Evolutionary conservation across 2,797 vertebrate genomes (phyloP), one percentile per base, ranked within the genome.

Genomic region (Columba guinea): DNA sequence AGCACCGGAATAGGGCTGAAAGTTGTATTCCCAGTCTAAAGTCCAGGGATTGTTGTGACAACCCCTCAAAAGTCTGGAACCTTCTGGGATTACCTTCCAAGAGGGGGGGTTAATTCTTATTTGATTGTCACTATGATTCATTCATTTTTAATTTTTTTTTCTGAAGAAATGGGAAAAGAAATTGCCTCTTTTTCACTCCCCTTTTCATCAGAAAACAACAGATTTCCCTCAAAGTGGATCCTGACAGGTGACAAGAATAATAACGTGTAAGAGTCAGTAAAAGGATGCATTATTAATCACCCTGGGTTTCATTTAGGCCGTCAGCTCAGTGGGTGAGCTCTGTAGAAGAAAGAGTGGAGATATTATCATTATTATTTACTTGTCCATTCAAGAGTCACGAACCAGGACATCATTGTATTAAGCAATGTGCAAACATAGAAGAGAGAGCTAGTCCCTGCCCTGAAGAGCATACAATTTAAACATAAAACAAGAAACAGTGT

Each of bases 191-290:
- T 85, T 90, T 58, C 70, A 34, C 70, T 92, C 51, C 60, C 55
- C 59, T 96, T 95, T 96, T 89, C 80, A 90, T 94, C 77, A 92
- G 92, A 93, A 97, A 93, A 95, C 88, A 96, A 95, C 88, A 93
- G 88, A 95, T 96, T 97, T 95, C 86, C 51, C 92, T 95, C 94
- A 97, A 96, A 97, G 95, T 96, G 88, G 86, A 89, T 95, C 85
- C 86, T 97, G 95, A 96, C 91, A 97, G 94, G 90, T 97, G 95
- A 96, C 95, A 96, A 96, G 96, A 97, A 95, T 97, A 97, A 97
- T 96, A 97, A 97, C 70, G 3, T 95, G 95, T 96, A 96, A 94
- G 93, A 96, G 91, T 96, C 94, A 96, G 96, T 94, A 94, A 94
- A 94, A 96, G 91, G 91, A 95, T 97, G 91, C 93, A 97, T 96